Evolutionary conservation across 2,888 invertebrate genomes (phyloP).

Genomic region (Oxyscelio sp.): DNA sequence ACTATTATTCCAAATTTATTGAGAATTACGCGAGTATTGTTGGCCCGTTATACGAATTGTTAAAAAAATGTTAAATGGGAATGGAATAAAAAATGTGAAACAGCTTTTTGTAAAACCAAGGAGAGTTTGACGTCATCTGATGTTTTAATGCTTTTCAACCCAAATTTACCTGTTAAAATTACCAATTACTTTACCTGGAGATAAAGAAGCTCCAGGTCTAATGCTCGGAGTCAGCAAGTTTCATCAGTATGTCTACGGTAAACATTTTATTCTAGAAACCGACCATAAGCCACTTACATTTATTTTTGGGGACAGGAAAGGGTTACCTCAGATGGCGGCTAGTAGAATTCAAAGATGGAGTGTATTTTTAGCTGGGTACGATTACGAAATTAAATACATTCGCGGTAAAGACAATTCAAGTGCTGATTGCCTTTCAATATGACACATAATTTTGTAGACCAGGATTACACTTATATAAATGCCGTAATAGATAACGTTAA

Average conservation of each 20-base stretch:
- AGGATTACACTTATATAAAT: slow-evolving; percentile 2
- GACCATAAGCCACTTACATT: no score
- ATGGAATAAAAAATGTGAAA: no score
- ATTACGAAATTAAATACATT: not conserved
- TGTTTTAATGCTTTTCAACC: slow-evolving; percentile 13
- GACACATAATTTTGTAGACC: not conserved
- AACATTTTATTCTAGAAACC: not conserved
- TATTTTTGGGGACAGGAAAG: no score
- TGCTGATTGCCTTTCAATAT: slow-evolving; percentile 14
- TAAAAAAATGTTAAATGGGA: no score
- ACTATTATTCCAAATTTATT: no score
- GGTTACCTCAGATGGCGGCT: not conserved
- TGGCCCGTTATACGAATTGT: no score
- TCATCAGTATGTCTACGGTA: not conserved
- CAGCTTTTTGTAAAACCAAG: no score
- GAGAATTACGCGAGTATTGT: no score
- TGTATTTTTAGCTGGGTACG: not conserved
- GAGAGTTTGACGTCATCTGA: no score
- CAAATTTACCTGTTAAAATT: not conserved
- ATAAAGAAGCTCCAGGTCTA: slow-evolving; percentile 2
- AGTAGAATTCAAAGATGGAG: slow-evolving; percentile 1
- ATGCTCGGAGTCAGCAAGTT: not conserved
- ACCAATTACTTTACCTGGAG: no score
- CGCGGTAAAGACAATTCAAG: not conserved
- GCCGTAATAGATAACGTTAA: not conserved